phyloP scores from a whole-genome alignment of 2,113 vertebrate genomes.

The Origma solitaria region DNA sequence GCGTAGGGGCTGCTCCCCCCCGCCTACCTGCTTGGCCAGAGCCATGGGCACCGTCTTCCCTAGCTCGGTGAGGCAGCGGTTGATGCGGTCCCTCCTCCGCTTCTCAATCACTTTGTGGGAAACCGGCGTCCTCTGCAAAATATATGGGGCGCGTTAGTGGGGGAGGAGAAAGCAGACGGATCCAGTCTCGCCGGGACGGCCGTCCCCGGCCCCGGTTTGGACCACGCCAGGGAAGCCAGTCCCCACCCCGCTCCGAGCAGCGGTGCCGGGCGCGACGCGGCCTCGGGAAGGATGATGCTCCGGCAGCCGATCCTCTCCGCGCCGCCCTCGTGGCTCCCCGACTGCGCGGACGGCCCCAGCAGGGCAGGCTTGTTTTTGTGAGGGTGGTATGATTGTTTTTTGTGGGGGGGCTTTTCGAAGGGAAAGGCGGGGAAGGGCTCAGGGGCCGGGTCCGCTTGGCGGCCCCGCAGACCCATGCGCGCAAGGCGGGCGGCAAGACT shows the following conservation, averaged over 20 bases:
- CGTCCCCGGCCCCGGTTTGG: not conserved
- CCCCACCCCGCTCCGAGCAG: not conserved
- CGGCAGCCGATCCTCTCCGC: not conserved
- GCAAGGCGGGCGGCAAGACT: slow-evolving; percentile 39
- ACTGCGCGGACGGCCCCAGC: not conserved
- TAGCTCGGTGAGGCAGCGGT: slow-evolving; percentile 91
- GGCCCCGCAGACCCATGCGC: not conserved
- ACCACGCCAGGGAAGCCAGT: not conserved
- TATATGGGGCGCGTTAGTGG: not conserved
- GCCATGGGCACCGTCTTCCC: slow-evolving; percentile 98
- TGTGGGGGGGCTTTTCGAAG: not conserved
- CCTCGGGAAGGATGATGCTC: not conserved
- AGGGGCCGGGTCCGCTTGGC: not conserved
- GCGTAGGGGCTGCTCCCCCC: not conserved
- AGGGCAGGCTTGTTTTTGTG: not conserved
- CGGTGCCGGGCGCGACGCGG: not conserved
- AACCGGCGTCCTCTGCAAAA: slow-evolving; percentile 87
- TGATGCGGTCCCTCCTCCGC: slow-evolving; percentile 91
- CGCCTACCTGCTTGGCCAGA: slow-evolving; percentile 90
- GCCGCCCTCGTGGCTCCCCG: not conserved
- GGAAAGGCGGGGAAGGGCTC: not conserved
- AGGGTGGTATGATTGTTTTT: not conserved
- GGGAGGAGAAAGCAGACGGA: not conserved
- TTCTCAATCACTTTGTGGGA: slow-evolving; percentile 99
- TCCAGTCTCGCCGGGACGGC: not conserved